Base-by-base conservation (phyloP, 2,113 vertebrate species). In the Helogale parvula region DNA sequence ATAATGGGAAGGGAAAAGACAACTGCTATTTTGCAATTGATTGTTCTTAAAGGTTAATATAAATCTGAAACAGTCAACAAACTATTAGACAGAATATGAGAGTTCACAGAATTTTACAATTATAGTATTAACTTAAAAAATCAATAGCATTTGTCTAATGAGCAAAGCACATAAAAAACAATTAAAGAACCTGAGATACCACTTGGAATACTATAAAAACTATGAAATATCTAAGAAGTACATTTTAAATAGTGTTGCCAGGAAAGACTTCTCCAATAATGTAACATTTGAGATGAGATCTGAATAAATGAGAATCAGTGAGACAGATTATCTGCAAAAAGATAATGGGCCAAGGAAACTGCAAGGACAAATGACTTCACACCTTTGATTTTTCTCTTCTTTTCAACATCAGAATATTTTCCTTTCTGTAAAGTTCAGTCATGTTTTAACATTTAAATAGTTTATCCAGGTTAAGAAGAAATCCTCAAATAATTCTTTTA, bases 381-480 rank as follows among this genome's bases (percentile, higher is more conserved):
- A 82, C 29, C 27, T 13, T n/a, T 96, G 52, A 71, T 45, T 63
- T 79, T 17, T 82, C 45, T 47, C 29, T 93, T 79, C 15, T 10
- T 94, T 87, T 83, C 47, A 93, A 83, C 52, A 79, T 79, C 52
- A 79, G 52, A 84, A 74, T 84, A 69, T 88, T 94, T 96, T 80
- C 19, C 16, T 83, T 95, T 90, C 63, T 71, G 79, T 83, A 74
- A 57, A 63, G 16, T 81, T 82, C 11, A 50, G 29, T 77, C 47
- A 84, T 74, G 9, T 85, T 84, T 93, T 69, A 84, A 86, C 23
- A 82, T 72, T 90, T 83, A 71, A 88, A 87, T 79, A 71, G 45
- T 96, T 90, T 86, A 89, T 50, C 19, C 27, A 77, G 14, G 33
- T 68, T 91, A 77, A 85, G 71, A 93, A 85, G 47, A 91, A 90